Conservation (phyloP, 1,140 invertebrate genomes). For the Schlechtendalia chinensis region DNA sequence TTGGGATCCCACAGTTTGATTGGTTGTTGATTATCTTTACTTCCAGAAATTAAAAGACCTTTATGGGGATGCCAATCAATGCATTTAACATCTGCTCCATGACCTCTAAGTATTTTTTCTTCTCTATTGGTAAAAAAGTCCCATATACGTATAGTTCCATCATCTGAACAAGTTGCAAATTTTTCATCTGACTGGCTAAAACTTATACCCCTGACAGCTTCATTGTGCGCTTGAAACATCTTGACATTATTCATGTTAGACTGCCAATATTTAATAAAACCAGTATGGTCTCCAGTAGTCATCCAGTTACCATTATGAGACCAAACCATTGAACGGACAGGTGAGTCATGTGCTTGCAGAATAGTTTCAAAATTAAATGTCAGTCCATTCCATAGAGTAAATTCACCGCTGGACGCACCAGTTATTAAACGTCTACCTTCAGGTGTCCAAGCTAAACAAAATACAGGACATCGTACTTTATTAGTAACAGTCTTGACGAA, state of each 20-base stretch:
- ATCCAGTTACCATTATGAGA: conserved; percentile 99
- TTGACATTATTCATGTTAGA: conserved; percentile 99
- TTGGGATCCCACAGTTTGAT: conserved; percentile 99
- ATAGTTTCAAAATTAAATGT: conserved; percentile 99
- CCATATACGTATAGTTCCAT: conserved; percentile 97
- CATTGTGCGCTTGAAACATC: conserved; percentile 99
- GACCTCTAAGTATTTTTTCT: conserved; percentile 93
- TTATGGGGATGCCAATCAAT: conserved; percentile 99
- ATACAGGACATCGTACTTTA: conserved; percentile 99
- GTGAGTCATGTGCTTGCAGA: conserved; percentile 96
- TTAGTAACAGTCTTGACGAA: conserved; percentile 99
- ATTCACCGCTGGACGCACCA: conserved; percentile 97
- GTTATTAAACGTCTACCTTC: conserved; percentile 96
- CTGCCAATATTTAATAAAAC: conserved; percentile 99
- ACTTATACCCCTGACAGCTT: conserved; percentile 97
- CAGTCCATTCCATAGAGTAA: conserved; percentile 98
- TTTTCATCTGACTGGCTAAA: conserved; percentile 98
- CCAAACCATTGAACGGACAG: conserved; percentile 98
- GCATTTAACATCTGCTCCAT: conserved; percentile 99
- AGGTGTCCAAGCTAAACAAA: conserved; percentile 98
- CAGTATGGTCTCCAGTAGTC: conserved; percentile 97
- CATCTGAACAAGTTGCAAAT: conserved; percentile 98
- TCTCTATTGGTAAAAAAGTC: conserved; percentile 97
- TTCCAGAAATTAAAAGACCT: conserved; percentile 93
- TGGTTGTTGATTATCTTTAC: conserved; percentile 99